Evolutionary conservation across 2,797 vertebrate genomes (phyloP).

Genomic region (Chiroxiphia lanceolata): DNA sequence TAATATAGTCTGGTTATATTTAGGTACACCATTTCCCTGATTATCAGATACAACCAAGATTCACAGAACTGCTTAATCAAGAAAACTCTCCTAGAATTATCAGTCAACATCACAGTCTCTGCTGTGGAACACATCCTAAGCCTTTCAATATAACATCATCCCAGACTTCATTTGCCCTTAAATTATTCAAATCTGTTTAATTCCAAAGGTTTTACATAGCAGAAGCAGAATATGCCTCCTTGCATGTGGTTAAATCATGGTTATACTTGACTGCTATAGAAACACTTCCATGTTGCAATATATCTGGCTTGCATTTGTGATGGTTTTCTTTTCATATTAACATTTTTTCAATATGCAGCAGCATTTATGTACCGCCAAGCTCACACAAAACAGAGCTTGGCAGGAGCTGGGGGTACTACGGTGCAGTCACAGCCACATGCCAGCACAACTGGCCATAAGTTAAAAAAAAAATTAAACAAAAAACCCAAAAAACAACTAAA

Average conservation of each 20-base stretch:
- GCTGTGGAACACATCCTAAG: neutral
- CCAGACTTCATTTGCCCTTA: neutral
- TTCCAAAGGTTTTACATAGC: neutral
- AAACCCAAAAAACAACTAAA: neutral
- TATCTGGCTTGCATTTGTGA: neutral
- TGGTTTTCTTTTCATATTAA: neutral
- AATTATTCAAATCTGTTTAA: conserved; percentile 2
- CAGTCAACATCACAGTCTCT: neutral
- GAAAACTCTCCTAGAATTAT: conserved; percentile 1
- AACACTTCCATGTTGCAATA: neutral
- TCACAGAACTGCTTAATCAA: neutral
- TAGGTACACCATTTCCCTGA: neutral
- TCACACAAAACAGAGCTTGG: conserved; percentile 40
- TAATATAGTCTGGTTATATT: neutral
- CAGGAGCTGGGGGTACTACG: conserved; percentile 33
- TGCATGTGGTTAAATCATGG: neutral
- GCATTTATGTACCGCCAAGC: neutral
- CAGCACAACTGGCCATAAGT: conserved; percentile 16
- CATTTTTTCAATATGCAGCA: neutral
- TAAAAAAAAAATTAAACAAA: neutral
- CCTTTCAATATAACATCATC: neutral
- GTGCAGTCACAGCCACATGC: conserved; percentile 38
- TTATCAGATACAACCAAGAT: neutral
- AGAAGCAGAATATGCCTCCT: neutral
- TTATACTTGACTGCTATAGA: neutral